Base-by-base conservation (phyloP, 1,140 invertebrate species). In the Leucophenga varia region DNA sequence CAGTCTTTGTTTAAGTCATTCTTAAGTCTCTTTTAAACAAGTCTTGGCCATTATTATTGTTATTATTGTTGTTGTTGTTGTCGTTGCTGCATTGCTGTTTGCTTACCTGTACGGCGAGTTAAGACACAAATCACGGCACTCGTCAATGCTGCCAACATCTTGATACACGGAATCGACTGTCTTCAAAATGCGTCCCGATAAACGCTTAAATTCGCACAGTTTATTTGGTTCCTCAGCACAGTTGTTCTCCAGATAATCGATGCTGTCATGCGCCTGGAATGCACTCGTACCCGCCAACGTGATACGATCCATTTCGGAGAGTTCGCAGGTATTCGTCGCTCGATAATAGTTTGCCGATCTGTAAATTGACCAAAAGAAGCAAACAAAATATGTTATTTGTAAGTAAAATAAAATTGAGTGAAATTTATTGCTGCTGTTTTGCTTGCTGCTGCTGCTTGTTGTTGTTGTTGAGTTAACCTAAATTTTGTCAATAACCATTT, bases 81-180 rank as follows among this genome's bases (percentile, higher is more conserved):
- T 25, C 22, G 10, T 25, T 10, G 22, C 10, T 10, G 22, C 22
- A 25, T 25, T n/a, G 22, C 10, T 25, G 13, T 34, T n/a, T 34
- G 18, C 52, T 58, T 57, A 77, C 76, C 81, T 83, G 78, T 86
- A 87, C 6, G 90, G 88, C 8, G 91, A 91, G 61, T 88, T 91
- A 18, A 95, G 79, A 68, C 93, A 95, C 28, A 93, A 80, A 55
- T 93, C 89, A 37, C 90, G 83, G 72, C 89, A 92, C 77, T 92
- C 91, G 48, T 92, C 90, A 39, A 90, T 80, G 3, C 86, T 90
- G 49, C 86, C 86, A 1, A 94, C 87, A 59, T 93, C 90, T 78
- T 93, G 89, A 67, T 91, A 94, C 5, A 95, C 92, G 3, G 91
- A 91, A 64, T 96, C 93, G 2, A 95, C 93, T 0, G 93, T 95